These are phyloP conservation scores for Lepidocyrtoides sp. DNA, from an alignment of 2,888 invertebrate genomes.

Conservation along the genomic window DNA sequence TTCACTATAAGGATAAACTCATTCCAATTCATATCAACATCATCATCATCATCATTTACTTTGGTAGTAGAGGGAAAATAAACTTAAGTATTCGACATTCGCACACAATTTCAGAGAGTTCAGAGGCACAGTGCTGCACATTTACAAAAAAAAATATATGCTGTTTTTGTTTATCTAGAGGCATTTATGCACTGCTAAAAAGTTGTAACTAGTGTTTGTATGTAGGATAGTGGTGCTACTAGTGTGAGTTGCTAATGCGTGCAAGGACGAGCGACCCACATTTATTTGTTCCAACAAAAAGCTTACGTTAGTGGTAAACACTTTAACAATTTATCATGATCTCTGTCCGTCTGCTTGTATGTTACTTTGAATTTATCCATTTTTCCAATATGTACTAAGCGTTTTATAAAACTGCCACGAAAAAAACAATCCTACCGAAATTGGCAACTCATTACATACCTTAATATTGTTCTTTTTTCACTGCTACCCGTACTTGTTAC, in stretches of 20 bases:
- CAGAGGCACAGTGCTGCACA: too few relatives aligned
- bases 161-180: neutral
- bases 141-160: too few relatives aligned
- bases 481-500: too few relatives aligned
- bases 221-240: neutral
- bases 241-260: neutral
- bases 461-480: too few relatives aligned
- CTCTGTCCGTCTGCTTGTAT: neutral
- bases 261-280: neutral
- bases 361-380: too few relatives aligned
- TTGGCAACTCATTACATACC: too few relatives aligned
- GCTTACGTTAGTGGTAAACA: neutral
- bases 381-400: too few relatives aligned
- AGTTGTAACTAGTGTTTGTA: neutral
- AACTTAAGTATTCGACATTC: too few relatives aligned
- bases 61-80: too few relatives aligned
- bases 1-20: slow-evolving; percentile 16
- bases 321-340: neutral
- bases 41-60: neutral
- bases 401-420: too few relatives aligned
- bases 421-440: too few relatives aligned
- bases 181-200: neutral
- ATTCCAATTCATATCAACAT: slow-evolving; percentile 2
- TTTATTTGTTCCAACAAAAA: neutral
- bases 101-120: too few relatives aligned